Conservation (phyloP, 1,140 invertebrate genomes). For the Ladona fulva region DNA sequence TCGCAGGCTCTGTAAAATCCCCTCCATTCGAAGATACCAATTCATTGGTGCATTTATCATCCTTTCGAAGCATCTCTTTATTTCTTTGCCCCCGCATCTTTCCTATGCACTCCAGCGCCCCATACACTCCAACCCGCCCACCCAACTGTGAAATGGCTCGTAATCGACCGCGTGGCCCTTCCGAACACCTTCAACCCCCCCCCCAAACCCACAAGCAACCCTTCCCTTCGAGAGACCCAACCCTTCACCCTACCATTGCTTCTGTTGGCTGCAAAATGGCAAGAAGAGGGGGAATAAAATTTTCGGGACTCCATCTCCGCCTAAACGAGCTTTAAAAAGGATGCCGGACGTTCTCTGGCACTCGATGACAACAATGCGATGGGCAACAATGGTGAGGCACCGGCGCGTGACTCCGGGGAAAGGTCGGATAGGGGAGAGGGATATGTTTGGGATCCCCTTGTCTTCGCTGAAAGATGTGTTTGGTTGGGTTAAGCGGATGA, state of each 20-base stretch:
- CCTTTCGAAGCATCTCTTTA: background rate
- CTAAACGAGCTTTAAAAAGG: too few relatives aligned
- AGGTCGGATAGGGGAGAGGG: background rate
- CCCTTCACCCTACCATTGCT: too few relatives aligned
- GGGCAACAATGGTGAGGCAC: background rate
- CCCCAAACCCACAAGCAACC: background rate
- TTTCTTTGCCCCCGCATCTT: background rate
- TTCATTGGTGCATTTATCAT: too few relatives aligned
- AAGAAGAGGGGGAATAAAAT: too few relatives aligned
- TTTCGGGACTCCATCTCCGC: too few relatives aligned
- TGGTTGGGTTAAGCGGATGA: background rate
- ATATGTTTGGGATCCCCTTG: background rate
- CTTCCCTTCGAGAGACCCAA: too few relatives aligned
- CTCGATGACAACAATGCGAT: background rate
- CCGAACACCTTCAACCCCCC: background rate
- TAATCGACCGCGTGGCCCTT: background rate
- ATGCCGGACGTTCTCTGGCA: background rate
- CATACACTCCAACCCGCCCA: background rate
- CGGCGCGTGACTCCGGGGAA: background rate
- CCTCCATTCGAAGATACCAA: too few relatives aligned
- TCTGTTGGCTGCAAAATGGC: too few relatives aligned
- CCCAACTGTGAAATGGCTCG: background rate
- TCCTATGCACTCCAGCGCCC: background rate
- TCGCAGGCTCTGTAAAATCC: too few relatives aligned
- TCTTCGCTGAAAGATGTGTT: background rate